These are phyloP conservation scores for Temnopleurus reevesii DNA, from an alignment of 53 echinoderm and acorn worm genomes.

Conservation along the genomic window DNA sequence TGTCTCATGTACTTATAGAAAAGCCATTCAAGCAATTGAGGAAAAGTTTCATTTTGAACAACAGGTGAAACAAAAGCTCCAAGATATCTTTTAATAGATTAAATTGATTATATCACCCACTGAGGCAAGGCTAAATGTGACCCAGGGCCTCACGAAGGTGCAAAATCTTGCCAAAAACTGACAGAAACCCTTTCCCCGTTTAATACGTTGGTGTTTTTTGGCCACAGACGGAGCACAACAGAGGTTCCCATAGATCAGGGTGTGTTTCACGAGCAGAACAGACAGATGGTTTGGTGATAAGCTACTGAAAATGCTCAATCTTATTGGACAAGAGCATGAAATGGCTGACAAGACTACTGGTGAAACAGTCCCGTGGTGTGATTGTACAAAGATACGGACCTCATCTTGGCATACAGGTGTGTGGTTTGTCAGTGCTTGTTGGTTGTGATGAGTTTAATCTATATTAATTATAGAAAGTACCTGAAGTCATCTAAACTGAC, in stretches of 20 bases:
- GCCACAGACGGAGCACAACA: neutral
- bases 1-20: too few relatives aligned
- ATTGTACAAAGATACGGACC: neutral
- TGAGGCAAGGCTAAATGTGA: neutral
- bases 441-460: neutral
- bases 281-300: too few relatives aligned
- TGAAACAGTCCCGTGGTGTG: neutral
- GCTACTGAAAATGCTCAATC: too few relatives aligned
- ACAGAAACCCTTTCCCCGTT: neutral
- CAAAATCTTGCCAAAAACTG: neutral
- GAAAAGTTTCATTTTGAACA: neutral
- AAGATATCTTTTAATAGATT: neutral
- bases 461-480: conserved; percentile 15
- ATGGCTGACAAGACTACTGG: too few relatives aligned
- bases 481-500: neutral
- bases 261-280: too few relatives aligned
- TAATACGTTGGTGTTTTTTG: neutral
- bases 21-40: neutral
- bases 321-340: too few relatives aligned
- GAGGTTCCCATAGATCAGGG: too few relatives aligned
- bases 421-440: neutral
- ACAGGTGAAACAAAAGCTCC: neutral
- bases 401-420: neutral
- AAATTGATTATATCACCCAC: neutral
- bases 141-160: neutral